Percentiles rank a stretch among this genome's conserved stretches.
phyloP scores from a whole-genome alignment of 2,797 vertebrate genomes.

The Euphonia xanthogaster region DNA sequence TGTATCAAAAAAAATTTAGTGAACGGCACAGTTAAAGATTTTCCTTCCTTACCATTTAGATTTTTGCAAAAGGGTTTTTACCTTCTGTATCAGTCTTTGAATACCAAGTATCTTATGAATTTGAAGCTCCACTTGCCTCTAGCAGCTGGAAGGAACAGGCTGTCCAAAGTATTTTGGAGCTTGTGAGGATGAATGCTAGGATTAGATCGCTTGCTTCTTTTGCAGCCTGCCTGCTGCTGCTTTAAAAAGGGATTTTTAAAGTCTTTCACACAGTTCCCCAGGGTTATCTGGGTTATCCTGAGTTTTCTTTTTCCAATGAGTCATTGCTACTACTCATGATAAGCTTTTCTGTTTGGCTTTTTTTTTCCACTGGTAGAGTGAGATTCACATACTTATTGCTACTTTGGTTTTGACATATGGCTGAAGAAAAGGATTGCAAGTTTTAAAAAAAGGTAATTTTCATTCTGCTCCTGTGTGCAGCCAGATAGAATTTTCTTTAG shows the following conservation, averaged over 20 bases:
- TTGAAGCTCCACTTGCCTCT: not conserved
- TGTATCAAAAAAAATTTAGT: not conserved
- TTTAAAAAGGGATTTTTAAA: conserved; percentile 35
- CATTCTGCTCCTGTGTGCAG: not conserved
- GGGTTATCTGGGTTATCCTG: conserved; percentile 42
- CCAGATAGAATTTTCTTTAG: conserved; percentile 14
- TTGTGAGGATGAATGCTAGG: conserved; percentile 6
- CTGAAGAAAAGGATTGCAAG: not conserved
- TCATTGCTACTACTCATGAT: conserved; percentile 22
- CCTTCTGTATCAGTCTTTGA: not conserved
- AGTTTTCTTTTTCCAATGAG: conserved; percentile 32
- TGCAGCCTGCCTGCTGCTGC: conserved; percentile 29
- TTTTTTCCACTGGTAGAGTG: not conserved
- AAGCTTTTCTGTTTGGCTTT: not conserved
- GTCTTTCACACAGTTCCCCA: conserved; percentile 13
- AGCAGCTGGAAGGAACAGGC: conserved; percentile 27
- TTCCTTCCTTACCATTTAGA: not conserved
- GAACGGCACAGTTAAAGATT: not conserved
- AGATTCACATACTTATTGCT: not conserved
- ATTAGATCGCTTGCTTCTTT: conserved; percentile 14
- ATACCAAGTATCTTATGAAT: not conserved
- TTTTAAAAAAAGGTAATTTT: not conserved
- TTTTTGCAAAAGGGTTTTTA: not conserved
- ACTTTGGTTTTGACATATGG: not conserved
- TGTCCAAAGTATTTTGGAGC: conserved; percentile 30